Evolutionary conservation across 2,113 vertebrate species (phyloP).

Genomic region (Triplophysa dalaica): DNA sequence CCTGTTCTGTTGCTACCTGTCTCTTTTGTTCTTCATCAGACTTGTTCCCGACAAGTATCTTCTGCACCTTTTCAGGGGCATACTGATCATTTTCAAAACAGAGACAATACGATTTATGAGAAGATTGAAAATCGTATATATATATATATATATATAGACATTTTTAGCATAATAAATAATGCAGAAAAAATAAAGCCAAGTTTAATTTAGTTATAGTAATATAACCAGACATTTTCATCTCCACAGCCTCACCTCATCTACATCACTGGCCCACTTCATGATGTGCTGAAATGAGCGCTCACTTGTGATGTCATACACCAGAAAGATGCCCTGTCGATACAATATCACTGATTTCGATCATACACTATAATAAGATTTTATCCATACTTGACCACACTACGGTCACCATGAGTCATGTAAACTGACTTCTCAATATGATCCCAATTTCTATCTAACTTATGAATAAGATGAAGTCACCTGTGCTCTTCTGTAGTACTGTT

Average conservation of each 20-base stretch:
- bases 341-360: background rate
- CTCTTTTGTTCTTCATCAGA: conserved; percentile 91
- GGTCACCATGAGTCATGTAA: background rate
- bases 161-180: background rate
- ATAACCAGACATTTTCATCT: background rate
- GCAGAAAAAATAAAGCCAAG: too few species aligned
- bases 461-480: conserved; percentile 77
- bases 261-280: conserved; percentile 98
- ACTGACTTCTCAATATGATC: background rate
- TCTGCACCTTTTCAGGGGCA: conserved; percentile 90
- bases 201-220: background rate
- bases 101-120: background rate
- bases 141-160: too few species aligned
- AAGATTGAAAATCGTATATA: too few species aligned
- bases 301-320: conserved; percentile 96
- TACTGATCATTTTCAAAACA: conserved; percentile 73
- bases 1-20: conserved; percentile 93
- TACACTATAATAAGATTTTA: background rate
- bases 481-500: conserved; percentile 97
- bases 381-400: background rate
- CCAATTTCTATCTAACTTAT: background rate
- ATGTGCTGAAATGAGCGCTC: conserved; percentile 98
- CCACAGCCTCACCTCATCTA: conserved; percentile 86
- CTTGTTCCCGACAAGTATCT: conserved; percentile 95
- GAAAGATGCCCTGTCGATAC: conserved; percentile 86